Conservation (phyloP, 2,888 invertebrate species). For the Ormyrus pomaceus region DNA sequence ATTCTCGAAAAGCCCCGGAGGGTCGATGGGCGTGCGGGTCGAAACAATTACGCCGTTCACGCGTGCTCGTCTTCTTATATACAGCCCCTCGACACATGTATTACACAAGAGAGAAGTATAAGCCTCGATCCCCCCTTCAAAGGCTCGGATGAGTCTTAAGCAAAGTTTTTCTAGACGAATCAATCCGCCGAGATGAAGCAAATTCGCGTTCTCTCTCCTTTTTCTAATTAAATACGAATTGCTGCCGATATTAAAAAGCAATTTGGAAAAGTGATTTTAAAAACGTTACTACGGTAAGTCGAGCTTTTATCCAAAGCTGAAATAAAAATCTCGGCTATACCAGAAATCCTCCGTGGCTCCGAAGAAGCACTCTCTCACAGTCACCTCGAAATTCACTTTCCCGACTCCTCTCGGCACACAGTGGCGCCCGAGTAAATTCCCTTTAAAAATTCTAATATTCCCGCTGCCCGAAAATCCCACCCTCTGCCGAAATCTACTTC, state of each 20-base stretch:
- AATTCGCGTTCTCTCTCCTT: slow-evolving; percentile 4
- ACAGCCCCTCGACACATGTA: not conserved
- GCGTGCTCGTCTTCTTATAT: not conserved
- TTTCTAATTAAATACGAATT: not conserved
- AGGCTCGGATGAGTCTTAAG: not conserved
- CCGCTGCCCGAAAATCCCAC: not conserved
- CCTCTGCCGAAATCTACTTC: not conserved
- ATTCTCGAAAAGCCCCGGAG: slow-evolving; percentile 3
- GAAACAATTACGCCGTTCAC: slow-evolving; percentile 32
- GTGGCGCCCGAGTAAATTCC: not conserved
- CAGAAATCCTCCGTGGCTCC: too few species aligned
- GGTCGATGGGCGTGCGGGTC: not conserved
- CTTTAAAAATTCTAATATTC: slow-evolving; percentile 28
- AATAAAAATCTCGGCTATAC: too few species aligned
- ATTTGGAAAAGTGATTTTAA: too few species aligned
- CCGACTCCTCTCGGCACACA: too few species aligned
- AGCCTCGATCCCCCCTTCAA: slow-evolving; percentile 5
- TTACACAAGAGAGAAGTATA: not conserved
- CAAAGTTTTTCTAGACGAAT: slow-evolving; percentile 41
- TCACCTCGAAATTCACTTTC: too few species aligned
- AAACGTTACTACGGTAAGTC: too few species aligned
- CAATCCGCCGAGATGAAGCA: slow-evolving; percentile 18
- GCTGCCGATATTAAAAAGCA: too few species aligned
- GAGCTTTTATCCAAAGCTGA: too few species aligned
- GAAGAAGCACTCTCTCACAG: too few species aligned